Base-by-base conservation (phyloP, 37 sponge, comb jelly and placozoan species). In the Tethya wilhelma region DNA sequence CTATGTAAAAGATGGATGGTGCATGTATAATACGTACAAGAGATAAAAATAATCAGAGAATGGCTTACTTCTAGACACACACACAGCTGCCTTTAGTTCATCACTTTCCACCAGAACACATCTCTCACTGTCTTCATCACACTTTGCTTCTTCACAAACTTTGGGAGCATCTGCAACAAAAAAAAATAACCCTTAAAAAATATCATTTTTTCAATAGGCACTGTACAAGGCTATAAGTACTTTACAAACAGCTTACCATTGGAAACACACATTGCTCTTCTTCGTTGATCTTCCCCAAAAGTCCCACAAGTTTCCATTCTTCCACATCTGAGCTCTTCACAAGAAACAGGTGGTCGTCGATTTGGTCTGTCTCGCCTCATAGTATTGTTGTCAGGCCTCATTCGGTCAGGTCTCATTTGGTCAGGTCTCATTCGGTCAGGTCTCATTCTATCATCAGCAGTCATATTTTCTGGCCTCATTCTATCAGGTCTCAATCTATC, bases 111-210 rank as follows among this genome's bases (percentile, higher is more conserved):
- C 14, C 14, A 19, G 14, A 19, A 49, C 14, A 14, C 53, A 49
- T 49, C 14, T 56, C 42, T 76, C 77, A 6, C 55, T 30, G 7
- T 76, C 77, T 41, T 76, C 64, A 2, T 76, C 77, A 74, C 43
- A 36, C 19, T 40, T 44, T 2, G 23, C 71, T 26, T 70, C 71
- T 26, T 73, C 74, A 49, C 53, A 49, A 49, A 9, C 14, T 49
- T 49, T 14, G 14, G 53, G 53, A 19, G 53, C 53, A 49, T 49
- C 53, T 49, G 53, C 9, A n/a, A n/a, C n/a, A n/a, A n/a, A n/a
- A n/a, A n/a, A n/a, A n/a, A n/a, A n/a, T n/a, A n/a, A n/a, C n/a
- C n/a, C n/a, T n/a, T n/a, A n/a, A n/a, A n/a, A n/a, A n/a, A n/a
- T n/a, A n/a, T n/a, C n/a, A n/a, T n/a, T n/a, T n/a, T n/a, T n/a